These are phyloP conservation scores for Acanthopagrus latus DNA, from an alignment of 2,797 vertebrate genomes.

Conservation along the genomic window DNA sequence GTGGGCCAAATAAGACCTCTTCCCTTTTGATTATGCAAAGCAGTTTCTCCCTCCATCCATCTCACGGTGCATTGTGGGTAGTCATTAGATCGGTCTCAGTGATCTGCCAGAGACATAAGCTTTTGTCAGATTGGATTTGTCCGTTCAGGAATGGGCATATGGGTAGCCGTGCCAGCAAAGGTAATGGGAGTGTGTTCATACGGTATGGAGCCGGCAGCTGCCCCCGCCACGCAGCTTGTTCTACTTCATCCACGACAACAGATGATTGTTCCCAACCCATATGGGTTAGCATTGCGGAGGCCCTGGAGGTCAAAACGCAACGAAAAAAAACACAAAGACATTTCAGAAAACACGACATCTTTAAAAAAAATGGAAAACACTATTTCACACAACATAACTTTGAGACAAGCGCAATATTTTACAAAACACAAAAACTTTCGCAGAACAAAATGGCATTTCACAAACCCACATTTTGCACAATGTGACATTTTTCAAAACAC, in stretches of 20 bases:
- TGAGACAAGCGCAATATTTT: no score
- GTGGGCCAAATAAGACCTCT: conserved; percentile 42
- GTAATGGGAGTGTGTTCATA: conserved; percentile 25
- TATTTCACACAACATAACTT: no score
- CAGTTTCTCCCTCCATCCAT: conserved; percentile 35
- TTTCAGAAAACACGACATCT: no score
- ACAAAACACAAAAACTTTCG: no score
- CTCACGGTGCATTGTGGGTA: conserved; percentile 64
- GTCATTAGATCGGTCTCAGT: conserved; percentile 65
- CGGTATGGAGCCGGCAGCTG: conserved; percentile 43
- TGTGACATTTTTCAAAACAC: no score
- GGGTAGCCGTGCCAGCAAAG: conserved; percentile 22
- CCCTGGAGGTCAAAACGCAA: no score
- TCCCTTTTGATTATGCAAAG: conserved; percentile 69
- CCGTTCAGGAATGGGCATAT: conserved; percentile 16
- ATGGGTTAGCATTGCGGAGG: background rate
- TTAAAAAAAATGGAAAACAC: no score
- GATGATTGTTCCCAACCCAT: conserved; percentile 16
- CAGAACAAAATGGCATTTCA: no score
- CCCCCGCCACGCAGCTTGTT: conserved; percentile 31
- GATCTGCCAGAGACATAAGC: conserved; percentile 43
- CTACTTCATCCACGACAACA: conserved; percentile 26
- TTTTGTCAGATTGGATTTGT: conserved; percentile 57
- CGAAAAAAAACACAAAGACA: no score
- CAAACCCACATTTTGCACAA: no score